phyloP scores from a whole-genome alignment of 2,797 vertebrate species.

The Bradypodion ventrale region DNA sequence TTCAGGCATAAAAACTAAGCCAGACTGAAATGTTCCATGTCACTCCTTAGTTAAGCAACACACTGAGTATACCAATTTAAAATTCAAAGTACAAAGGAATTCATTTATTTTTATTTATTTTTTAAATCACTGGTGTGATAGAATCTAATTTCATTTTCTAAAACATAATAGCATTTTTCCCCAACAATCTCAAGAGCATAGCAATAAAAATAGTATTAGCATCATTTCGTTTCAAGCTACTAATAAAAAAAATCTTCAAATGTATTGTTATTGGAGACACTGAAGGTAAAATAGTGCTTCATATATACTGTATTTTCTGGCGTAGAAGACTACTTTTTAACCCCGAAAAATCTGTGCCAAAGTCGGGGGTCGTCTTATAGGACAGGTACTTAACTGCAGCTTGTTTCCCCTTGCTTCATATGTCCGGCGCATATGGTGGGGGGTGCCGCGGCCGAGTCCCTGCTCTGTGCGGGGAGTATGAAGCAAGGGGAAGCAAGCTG shows the following conservation, averaged over 20 bases:
- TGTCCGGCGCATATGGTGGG: no score
- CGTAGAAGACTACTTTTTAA: no score
- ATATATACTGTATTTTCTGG: no score
- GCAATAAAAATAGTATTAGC: constrained; percentile 16
- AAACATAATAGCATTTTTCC: not conserved
- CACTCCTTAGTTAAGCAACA: constrained; percentile 54
- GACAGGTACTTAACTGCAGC: no score
- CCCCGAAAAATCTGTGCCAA: no score
- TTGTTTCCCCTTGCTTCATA: no score
- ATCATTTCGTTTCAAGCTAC: not conserved
- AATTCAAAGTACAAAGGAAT: not conserved
- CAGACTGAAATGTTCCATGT: constrained; percentile 59
- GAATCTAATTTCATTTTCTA: not conserved
- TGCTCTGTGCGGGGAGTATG: no score
- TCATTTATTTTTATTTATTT: no score
- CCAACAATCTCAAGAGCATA: not conserved
- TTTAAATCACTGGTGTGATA: not conserved
- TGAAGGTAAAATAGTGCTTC: not conserved
- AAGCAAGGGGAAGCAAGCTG: no score
- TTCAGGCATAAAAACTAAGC: constrained; percentile 70
- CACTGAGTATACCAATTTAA: constrained; percentile 34
- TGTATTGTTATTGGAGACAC: not conserved
- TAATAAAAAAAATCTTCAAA: not conserved
- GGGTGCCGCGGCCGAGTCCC: no score
- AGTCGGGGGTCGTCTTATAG: no score